phyloP scores from a whole-genome alignment of 2,797 vertebrate species.

The Poecilia wingei region DNA sequence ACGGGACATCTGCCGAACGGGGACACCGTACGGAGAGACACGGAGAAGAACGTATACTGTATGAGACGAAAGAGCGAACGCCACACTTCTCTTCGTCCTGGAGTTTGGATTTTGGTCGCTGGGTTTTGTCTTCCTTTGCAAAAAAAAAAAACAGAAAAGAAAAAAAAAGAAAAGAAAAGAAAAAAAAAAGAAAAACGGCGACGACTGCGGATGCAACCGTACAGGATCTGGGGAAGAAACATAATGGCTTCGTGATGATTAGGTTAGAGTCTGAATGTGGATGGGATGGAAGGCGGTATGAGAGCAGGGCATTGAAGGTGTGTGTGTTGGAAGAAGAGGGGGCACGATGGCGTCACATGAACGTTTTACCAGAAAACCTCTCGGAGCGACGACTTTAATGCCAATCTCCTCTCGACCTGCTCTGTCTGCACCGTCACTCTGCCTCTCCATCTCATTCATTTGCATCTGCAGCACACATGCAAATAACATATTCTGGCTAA shows the following conservation, averaged over 20 bases:
- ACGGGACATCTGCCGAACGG: slow-evolving; percentile 12
- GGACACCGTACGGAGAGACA: slow-evolving; percentile 26
- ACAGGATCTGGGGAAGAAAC: slow-evolving; percentile 43
- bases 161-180: no score
- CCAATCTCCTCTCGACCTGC: slow-evolving; percentile 23
- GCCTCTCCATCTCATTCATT: slow-evolving; percentile 9
- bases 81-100: background rate
- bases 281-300: background rate
- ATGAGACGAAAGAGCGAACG: slow-evolving; percentile 30
- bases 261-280: slow-evolving; percentile 41
- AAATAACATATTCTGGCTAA: slow-evolving; percentile 47
- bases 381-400: slow-evolving; percentile 8
- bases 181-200: background rate
- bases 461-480: slow-evolving; percentile 33
- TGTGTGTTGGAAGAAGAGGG: background rate
- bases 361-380: slow-evolving; percentile 16
- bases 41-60: slow-evolving; percentile 35
- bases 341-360: slow-evolving; percentile 25
- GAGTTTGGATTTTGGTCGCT: slow-evolving; percentile 51
- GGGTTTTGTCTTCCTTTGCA: slow-evolving; percentile 1
- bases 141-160: background rate
- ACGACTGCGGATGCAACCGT: slow-evolving; percentile 21
- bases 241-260: slow-evolving; percentile 31
- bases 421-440: slow-evolving; percentile 19
- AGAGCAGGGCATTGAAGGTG: slow-evolving; percentile 13